These are phyloP conservation scores for Agrilus biguttatus DNA, from an alignment of 2,888 invertebrate genomes.

Conservation along the genomic window DNA sequence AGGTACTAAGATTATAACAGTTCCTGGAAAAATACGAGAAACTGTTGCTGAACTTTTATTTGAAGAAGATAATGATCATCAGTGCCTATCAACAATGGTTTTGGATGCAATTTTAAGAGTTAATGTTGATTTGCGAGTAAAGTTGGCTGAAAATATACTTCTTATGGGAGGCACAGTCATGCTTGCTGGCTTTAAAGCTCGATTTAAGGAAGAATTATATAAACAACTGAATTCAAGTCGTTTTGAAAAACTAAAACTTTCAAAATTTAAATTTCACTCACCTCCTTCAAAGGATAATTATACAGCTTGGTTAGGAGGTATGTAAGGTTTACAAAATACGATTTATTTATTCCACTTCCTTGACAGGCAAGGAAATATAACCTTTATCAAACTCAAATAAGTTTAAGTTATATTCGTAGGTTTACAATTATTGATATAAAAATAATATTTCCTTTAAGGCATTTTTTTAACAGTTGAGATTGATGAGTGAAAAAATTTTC, in stretches of 20 bases:
- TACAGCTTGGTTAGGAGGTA: conserved; percentile 76
- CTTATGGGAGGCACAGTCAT: conserved; percentile 77
- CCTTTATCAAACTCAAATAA: too few relatives aligned
- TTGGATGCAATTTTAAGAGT: conserved; percentile 71
- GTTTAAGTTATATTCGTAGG: too few relatives aligned
- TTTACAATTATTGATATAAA: too few relatives aligned
- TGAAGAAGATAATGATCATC: conserved; percentile 67
- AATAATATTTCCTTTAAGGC: too few relatives aligned
- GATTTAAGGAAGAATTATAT: conserved; percentile 65
- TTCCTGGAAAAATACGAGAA: conserved; percentile 63
- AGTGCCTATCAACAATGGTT: conserved; percentile 72
- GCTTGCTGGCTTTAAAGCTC: conserved; percentile 67
- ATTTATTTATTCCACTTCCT: too few relatives aligned
- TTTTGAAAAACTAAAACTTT: conserved; percentile 43
- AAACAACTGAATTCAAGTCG: conserved; percentile 49
- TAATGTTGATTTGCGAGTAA: conserved; percentile 66
- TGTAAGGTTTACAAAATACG: conserved; percentile 5
- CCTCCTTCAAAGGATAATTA: conserved; percentile 71
- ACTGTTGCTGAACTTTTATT: conserved; percentile 74
- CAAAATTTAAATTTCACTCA: conserved; percentile 64
- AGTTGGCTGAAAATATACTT: conserved; percentile 69
- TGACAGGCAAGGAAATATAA: too few relatives aligned
- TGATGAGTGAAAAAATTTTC: too few relatives aligned
- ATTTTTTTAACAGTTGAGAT: too few relatives aligned
- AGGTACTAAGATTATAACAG: conserved; percentile 44